Percentiles rank a stretch among this genome's conserved stretches.
phyloP scores from a whole-genome alignment of 2,888 invertebrate species.

The Agrypnus murinus region DNA sequence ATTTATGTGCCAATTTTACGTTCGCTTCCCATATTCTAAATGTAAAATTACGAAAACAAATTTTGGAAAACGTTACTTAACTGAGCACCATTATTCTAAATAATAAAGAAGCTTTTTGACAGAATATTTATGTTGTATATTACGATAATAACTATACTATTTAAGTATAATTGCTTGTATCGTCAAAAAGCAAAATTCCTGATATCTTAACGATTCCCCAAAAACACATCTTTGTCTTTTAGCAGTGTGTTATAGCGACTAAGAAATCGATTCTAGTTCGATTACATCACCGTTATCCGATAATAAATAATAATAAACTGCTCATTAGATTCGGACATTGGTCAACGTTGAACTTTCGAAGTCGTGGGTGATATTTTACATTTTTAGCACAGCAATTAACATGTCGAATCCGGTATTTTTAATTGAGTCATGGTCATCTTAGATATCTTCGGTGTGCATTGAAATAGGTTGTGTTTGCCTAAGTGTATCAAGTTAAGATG shows the following conservation, averaged over 20 bases:
- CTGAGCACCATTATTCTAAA: not conserved
- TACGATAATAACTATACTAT: not conserved
- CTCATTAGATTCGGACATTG: slow-evolving; percentile 53
- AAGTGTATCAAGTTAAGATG: slow-evolving; percentile 59
- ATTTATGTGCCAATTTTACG: not conserved
- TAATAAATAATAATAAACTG: slow-evolving; percentile 54
- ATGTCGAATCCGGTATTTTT: slow-evolving; percentile 58
- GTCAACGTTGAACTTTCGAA: slow-evolving; percentile 54
- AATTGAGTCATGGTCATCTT: slow-evolving; percentile 60
- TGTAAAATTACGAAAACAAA: not conserved
- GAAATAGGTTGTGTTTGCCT: slow-evolving; percentile 47
- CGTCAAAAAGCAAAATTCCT: not conserved
- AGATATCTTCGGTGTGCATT: slow-evolving; percentile 49
- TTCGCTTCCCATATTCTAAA: no score
- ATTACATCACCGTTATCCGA: slow-evolving; percentile 51
- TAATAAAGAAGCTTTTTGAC: slow-evolving; percentile 16
- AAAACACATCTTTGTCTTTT: not conserved
- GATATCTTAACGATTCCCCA: slow-evolving; percentile 8
- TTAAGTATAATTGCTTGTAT: slow-evolving; percentile 1
- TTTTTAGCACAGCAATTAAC: slow-evolving; percentile 60
- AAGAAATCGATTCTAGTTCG: slow-evolving; percentile 40
- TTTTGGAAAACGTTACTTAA: not conserved
- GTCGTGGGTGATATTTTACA: slow-evolving; percentile 63
- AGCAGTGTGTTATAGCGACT: not conserved
- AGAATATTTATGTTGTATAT: slow-evolving; percentile 22